Evolutionary conservation across 2,888 invertebrate species (phyloP).

Genomic region (Melinopterus prodromus): DNA sequence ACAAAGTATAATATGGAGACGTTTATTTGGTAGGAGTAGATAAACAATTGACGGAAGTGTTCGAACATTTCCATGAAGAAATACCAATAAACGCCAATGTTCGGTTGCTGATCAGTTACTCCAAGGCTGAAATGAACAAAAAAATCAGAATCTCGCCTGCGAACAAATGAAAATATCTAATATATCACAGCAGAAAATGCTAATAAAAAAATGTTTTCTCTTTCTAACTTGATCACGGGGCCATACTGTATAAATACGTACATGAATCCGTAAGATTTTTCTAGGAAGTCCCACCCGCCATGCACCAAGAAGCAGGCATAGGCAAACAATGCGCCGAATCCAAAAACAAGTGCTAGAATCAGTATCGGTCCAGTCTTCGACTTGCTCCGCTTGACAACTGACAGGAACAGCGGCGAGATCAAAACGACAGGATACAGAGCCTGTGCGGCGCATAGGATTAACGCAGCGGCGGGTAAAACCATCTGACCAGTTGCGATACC

Average conservation of each 20-base stretch:
- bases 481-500: conserved; percentile 72
- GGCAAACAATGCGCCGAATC: conserved; percentile 29
- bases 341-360: conserved; percentile 48
- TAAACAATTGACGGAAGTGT: conserved; percentile 94
- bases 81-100: conserved; percentile 99
- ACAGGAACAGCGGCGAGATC: conserved; percentile 82
- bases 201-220: too few relatives aligned
- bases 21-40: conserved; percentile 97
- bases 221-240: too few relatives aligned
- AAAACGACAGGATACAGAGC: conserved; percentile 84
- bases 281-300: conserved; percentile 71
- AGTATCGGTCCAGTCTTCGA: conserved; percentile 58
- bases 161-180: conserved; percentile 26
- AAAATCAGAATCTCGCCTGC: conserved; percentile 21
- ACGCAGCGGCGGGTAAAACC: conserved; percentile 69
- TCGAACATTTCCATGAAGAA: conserved; percentile 99
- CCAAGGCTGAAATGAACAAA: conserved; percentile 74
- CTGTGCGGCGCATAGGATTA: conserved; percentile 83
- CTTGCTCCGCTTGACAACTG: conserved; percentile 67
- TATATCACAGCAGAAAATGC: too few relatives aligned
- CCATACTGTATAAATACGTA: conserved; percentile 62
- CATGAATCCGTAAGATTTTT: conserved; percentile 80
- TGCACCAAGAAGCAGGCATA: conserved; percentile 57
- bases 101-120: conserved; percentile 94
- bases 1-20: conserved; percentile 89